Base-by-base conservation (phyloP, 2,113 vertebrate species). In the Lycaon pictus region DNA sequence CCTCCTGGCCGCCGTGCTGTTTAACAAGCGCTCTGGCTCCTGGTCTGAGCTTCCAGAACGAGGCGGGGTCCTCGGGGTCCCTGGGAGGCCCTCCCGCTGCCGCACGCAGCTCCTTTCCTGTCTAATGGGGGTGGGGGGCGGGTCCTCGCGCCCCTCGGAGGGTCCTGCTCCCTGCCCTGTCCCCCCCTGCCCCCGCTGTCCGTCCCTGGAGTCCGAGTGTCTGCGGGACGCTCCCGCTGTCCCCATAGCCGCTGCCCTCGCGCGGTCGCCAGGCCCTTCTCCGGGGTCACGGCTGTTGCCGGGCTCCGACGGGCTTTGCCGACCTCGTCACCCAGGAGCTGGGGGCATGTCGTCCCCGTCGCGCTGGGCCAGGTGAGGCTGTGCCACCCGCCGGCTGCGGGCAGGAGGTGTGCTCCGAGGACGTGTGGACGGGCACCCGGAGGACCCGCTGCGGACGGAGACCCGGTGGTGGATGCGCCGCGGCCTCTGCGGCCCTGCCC, bases 41-140 rank as follows among this genome's bases (percentile, higher is more conserved):
- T 48, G 23, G 71, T 74, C 71, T 2, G 4, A 25, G 5, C 35
- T 74, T 74, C 71, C 11, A 6, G 71, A 74, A 3, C 37, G 20
- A 23, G 35, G 35, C 5, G 5, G 71, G 71, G 35, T 22, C 11
- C 71, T 0, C 1, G 23, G 11, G 37, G 11, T 48, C 12, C 72
- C 15, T 0, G 0, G 71, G 72, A 76, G 37, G 8, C 72, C 23
- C 23, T 25, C 72, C 37, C 0, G 1, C 22, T 1, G 22, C 71
- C 2, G 37, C 71, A 1, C 5, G 22, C 1, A 11, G 5, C 37
- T 8, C 72, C 22, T 7, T 15, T 25, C 6, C 72, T 12, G 7
- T 43, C 43, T 43, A 43, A 7, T 43, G 43, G 43, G 43, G 43
- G 6, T 7, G 43, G 43, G 7, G 43, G 43, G 43, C 5, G 43